These are phyloP conservation scores for Blastobasis lacticolella DNA, from an alignment of 2,888 invertebrate species.

Conservation along the genomic window DNA sequence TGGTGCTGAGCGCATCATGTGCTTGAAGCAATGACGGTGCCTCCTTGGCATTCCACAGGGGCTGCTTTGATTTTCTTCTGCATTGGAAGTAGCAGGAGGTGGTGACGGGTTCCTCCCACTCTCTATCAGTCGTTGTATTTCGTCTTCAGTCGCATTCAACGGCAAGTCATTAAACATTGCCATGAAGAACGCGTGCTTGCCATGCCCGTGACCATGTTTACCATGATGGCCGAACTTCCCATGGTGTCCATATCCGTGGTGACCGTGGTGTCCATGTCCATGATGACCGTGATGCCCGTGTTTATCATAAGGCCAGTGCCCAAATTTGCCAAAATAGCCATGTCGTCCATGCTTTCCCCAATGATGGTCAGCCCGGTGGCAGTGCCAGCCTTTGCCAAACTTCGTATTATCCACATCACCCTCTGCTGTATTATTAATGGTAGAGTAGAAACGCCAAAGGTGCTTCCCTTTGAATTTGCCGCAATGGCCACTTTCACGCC, in stretches of 20 bases:
- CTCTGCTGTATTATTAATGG: too few species aligned
- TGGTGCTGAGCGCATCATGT: too few species aligned
- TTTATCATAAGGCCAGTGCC: not conserved
- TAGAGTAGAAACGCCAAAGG: not conserved
- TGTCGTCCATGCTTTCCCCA: conserved; percentile 8
- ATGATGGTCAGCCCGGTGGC: not conserved
- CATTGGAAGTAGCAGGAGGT: not conserved
- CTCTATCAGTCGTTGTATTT: not conserved
- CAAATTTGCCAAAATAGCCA: conserved; percentile 11
- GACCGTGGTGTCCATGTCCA: not conserved
- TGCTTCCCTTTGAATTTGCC: not conserved
- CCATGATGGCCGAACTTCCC: conserved; percentile 8
- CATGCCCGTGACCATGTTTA: not conserved
- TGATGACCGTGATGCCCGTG: not conserved
- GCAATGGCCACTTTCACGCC: not conserved
- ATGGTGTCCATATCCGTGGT: conserved; percentile 19
- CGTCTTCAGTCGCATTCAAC: not conserved
- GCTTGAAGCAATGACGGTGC: too few species aligned
- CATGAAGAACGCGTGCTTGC: not conserved
- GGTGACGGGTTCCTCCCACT: not conserved
- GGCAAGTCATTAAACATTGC: not conserved
- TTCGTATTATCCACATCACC: too few species aligned
- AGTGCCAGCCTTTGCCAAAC: not conserved
- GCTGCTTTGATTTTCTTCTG: too few species aligned
- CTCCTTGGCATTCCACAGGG: too few species aligned